Evolutionary conservation across 2,113 vertebrate genomes (phyloP), one percentile per base, ranked within the genome.

Genomic region (Charina bottae): DNA sequence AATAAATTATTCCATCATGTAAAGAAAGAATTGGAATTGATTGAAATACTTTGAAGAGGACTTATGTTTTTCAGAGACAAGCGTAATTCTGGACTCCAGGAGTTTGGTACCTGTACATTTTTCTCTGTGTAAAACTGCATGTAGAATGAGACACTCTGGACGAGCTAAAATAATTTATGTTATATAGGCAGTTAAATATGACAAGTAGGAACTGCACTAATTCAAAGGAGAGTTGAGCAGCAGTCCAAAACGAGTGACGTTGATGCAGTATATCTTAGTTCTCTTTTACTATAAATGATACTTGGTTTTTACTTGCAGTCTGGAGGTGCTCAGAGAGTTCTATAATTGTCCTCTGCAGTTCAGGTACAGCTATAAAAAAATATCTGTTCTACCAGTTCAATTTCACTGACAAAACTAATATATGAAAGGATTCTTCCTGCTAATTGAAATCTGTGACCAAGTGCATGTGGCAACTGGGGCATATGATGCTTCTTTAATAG

Each of bases 21-120:
- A 28, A 64, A 19, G 37, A 2, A 90, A 58, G 33, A 92, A 96
- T 89, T 6, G 1, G 46, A 87, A 94, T 93, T 17, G 62, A 42
- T 55, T 92, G 9, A 72, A 92, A 88, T 85, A 93, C 92, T 90
- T 94, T 72, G 33, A 91, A 90, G 93, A 92, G 92, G 24, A 37
- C 49, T 84, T 89, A 42, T 4, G 0, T 87, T 93, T 93, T 94
- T 93, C 94, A 53, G 2, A 55, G 92, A 53, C 53, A 85, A 0
- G 26, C 59, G 4, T 91, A 93, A 42, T 64, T 85, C 91, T 58
- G 90, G 59, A 89, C 37, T 42, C 17, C 8, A 85, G 87, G 92
- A 49, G 12, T 28, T 72, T 78, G 33, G 0, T 62, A 19, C 87
- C 68, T 87, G 28, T 87, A 87, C 85, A 84, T 49, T 92, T 68